Percentiles rank a stretch among this genome's conserved stretches.
Conservation (phyloP, 1,140 invertebrate genomes). For the Saccostrea cuccullata region DNA sequence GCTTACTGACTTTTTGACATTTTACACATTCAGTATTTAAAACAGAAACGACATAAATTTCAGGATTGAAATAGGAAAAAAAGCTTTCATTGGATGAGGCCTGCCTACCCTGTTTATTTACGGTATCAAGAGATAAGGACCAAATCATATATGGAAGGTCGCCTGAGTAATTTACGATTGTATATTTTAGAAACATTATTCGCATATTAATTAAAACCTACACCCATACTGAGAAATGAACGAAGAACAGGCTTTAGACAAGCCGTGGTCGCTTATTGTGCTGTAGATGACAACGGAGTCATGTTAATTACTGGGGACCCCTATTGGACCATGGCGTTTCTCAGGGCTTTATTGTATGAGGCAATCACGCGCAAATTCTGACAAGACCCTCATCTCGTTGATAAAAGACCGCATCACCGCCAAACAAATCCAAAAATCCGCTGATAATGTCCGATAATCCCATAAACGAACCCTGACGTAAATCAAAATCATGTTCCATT, state of each 20-base stretch:
- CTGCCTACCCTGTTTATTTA: neutral
- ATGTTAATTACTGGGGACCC: neutral
- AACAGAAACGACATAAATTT: slow-evolving; percentile 11
- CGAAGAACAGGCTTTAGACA: neutral
- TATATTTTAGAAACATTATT: slow-evolving; percentile 26
- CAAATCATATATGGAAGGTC: neutral
- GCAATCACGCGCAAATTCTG: slow-evolving; percentile 7
- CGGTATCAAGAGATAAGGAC: neutral
- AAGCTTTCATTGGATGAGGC: neutral
- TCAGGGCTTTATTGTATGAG: neutral
- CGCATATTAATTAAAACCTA: slow-evolving; percentile 32
- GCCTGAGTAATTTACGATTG: neutral
- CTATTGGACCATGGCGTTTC: neutral
- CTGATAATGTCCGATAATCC: neutral
- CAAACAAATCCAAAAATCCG: neutral
- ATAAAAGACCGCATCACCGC: neutral
- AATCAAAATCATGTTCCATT: slow-evolving; percentile 8
- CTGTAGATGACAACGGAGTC: neutral
- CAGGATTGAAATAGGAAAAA: neutral
- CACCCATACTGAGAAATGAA: neutral
- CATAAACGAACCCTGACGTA: neutral
- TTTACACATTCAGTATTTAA: neutral
- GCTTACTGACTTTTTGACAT: neutral
- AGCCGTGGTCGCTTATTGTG: neutral
- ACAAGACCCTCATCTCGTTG: slow-evolving; percentile 1